Evolutionary conservation across 2,113 vertebrate genomes (phyloP).

Genomic region (Microtus ochrogaster): DNA sequence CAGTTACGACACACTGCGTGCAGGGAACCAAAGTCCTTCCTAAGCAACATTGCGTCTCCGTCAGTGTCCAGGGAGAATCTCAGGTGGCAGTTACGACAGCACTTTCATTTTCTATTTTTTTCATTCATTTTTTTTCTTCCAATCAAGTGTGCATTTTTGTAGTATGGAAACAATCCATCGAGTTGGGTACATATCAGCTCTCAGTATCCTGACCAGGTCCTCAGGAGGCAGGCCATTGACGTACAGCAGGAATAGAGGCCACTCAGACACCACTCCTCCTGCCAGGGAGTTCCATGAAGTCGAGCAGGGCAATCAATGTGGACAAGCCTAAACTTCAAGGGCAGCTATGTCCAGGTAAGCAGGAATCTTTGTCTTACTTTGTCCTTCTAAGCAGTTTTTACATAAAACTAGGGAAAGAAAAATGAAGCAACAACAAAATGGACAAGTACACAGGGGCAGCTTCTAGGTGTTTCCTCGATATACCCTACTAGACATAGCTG

Average conservation of each 20-base stretch:
- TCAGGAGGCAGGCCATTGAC: fast-evolving
- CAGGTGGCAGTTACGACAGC: conserved; percentile 61
- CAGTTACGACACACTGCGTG: conserved; percentile 47
- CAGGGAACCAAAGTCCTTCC: conserved; percentile 69
- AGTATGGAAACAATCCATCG: conserved; percentile 10
- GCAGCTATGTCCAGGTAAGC: neutral
- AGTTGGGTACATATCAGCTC: neutral
- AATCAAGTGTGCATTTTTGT: conserved; percentile 13
- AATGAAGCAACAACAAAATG: neutral
- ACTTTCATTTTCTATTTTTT: conserved; percentile 42
- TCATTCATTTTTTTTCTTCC: neutral
- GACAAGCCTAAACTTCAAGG: neutral
- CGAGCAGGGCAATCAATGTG: neutral
- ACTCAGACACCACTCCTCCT: neutral
- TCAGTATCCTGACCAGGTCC: neutral
- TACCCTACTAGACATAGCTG: conserved; percentile 3
- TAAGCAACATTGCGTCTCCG: conserved; percentile 57
- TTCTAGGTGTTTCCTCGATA: neutral
- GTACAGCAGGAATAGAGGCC: fast-evolving
- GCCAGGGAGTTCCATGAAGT: neutral
- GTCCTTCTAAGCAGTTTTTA: neutral
- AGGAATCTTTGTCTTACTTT: neutral
- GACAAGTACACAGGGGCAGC: neutral
- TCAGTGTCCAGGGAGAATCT: conserved; percentile 72
- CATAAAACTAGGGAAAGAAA: neutral